phyloP scores from a whole-genome alignment of 35 echinoderm and acorn worm species.

The Chiridota heheva region DNA sequence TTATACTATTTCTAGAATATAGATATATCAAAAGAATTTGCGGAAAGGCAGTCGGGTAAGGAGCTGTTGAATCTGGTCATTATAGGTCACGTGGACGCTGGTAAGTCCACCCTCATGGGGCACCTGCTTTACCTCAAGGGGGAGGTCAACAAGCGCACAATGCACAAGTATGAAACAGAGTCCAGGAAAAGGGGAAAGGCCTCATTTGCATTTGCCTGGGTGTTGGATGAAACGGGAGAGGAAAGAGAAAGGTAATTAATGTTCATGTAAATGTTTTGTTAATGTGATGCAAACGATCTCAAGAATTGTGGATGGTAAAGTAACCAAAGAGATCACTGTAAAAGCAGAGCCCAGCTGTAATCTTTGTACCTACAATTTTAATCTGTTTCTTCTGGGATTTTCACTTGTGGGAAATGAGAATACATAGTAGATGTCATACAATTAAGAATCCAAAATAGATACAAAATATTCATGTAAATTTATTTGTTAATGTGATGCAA shows the following conservation, averaged over 20 bases:
- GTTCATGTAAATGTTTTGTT: too few species aligned
- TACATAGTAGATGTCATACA: too few species aligned
- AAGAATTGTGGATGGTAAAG: too few species aligned
- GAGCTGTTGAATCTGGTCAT: slow-evolving; percentile 89
- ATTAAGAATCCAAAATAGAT: too few species aligned
- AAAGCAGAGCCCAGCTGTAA: too few species aligned
- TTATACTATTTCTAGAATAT: slow-evolving; percentile 49
- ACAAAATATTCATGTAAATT: too few species aligned
- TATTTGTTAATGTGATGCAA: too few species aligned
- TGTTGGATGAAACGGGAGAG: slow-evolving; percentile 97
- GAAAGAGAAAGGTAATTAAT: slow-evolving; percentile 83
- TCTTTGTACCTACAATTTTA: too few species aligned
- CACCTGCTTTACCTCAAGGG: slow-evolving; percentile 86
- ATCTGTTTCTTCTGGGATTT: too few species aligned
- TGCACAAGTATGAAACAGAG: slow-evolving; percentile 98
- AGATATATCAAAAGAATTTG: slow-evolving; percentile 75
- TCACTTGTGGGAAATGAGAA: too few species aligned
- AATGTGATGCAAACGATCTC: too few species aligned
- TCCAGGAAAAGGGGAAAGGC: slow-evolving; percentile 98
- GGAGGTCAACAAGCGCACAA: slow-evolving; percentile 66
- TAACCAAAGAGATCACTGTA: too few species aligned
- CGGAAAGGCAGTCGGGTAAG: slow-evolving; percentile 72
- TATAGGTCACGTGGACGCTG: slow-evolving; percentile 97
- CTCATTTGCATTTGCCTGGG: slow-evolving; percentile 99
- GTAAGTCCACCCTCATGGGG: slow-evolving; percentile 98